These are phyloP conservation scores for Drosophila nigricruria DNA, from an alignment of 2,888 invertebrate genomes.

Conservation along the genomic window DNA sequence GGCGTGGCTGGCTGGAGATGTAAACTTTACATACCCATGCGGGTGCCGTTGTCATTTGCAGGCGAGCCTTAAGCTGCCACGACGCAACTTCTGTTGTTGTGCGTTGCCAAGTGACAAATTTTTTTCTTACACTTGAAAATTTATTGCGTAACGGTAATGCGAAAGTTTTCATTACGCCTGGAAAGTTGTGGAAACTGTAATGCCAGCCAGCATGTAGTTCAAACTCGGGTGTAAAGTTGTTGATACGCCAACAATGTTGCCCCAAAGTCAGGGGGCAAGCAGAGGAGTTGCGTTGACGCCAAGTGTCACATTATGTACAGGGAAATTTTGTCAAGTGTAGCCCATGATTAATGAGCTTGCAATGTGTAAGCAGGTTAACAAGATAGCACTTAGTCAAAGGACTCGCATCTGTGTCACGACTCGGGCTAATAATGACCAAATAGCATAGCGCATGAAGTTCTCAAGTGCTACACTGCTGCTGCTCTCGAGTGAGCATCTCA, in stretches of 20 bases:
- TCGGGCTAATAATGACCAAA: slow-evolving; percentile 50
- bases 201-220: slow-evolving; percentile 51
- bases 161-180: slow-evolving; percentile 61
- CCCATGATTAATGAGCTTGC: slow-evolving; percentile 49
- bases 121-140: slow-evolving; percentile 50
- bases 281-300: slow-evolving; percentile 1
- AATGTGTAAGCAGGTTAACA: slow-evolving; percentile 50
- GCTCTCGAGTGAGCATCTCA: slow-evolving; percentile 13
- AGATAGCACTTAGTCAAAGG: slow-evolving; percentile 50
- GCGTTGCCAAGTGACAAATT: slow-evolving; percentile 67
- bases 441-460: slow-evolving; percentile 27
- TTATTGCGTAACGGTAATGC: slow-evolving; percentile 61
- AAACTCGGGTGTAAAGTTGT: slow-evolving; percentile 39
- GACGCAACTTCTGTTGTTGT: slow-evolving; percentile 34
- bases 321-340: slow-evolving; percentile 40
- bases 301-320: slow-evolving; percentile 37
- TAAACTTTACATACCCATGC: slow-evolving; percentile 44
- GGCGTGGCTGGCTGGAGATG: background rate
- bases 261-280: slow-evolving; percentile 8
- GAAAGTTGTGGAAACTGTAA: slow-evolving; percentile 44
- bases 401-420: slow-evolving; percentile 45
- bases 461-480: too few relatives aligned
- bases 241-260: slow-evolving; percentile 59
- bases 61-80: slow-evolving; percentile 37
- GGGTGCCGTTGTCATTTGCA: slow-evolving; percentile 35